phyloP scores from a whole-genome alignment of 1,140 invertebrate genomes.

The Lutraria rhynchaena region DNA sequence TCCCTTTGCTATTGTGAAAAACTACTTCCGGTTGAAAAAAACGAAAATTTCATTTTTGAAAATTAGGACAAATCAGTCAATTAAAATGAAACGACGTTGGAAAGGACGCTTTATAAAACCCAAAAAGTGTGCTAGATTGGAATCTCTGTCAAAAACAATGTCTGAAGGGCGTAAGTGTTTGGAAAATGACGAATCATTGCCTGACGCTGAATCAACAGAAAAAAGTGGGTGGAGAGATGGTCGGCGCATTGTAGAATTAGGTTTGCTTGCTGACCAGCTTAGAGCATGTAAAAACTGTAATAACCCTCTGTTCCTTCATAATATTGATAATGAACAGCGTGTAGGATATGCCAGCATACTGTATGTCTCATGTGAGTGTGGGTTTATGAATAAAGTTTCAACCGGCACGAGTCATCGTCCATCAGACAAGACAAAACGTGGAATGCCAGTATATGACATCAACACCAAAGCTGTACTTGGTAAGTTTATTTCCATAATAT shows the following conservation, averaged over 20 bases:
- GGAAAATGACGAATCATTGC: not conserved
- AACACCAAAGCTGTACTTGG: constrained; percentile 18
- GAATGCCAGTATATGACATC: constrained; percentile 13
- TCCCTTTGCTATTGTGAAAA: no score
- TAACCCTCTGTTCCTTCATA: not conserved
- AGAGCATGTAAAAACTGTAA: constrained; percentile 1
- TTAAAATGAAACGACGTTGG: not conserved
- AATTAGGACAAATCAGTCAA: no score
- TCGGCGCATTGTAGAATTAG: not conserved
- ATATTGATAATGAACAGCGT: not conserved
- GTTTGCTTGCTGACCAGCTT: not conserved
- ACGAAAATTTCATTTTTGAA: no score
- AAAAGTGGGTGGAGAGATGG: constrained; percentile 5
- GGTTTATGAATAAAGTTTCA: not conserved
- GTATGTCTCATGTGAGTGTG: not conserved
- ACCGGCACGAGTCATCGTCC: not conserved
- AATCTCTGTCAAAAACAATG: not conserved
- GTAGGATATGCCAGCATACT: not conserved
- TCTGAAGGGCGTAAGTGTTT: not conserved
- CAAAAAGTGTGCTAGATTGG: not conserved
- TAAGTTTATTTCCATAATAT: no score
- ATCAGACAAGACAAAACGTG: not conserved
- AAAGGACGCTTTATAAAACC: not conserved
- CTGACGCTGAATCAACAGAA: no score
- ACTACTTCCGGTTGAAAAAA: no score